Evolutionary conservation across 2,888 invertebrate genomes (phyloP), one percentile per base, ranked within the genome.

Genomic region (Tetropium fuscum): DNA sequence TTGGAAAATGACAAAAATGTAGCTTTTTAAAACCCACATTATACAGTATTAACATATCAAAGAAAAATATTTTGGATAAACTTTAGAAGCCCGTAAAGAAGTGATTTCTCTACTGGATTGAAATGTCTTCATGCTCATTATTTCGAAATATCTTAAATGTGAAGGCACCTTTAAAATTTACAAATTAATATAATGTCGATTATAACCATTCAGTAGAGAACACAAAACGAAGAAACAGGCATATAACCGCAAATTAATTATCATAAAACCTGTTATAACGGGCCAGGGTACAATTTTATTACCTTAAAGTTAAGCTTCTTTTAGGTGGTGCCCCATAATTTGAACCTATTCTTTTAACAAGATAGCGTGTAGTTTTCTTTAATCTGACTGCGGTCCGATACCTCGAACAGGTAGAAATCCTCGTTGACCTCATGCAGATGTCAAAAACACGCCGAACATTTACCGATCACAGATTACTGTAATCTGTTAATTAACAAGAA

Each of bases 271-370:
- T 66, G 66, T 66, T 66, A 66, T 64, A 66, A 66, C 60, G 44
- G 53, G 53, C 66, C 40, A 13, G 55, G 60, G 51, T 56, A 58
- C 66, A 51, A 56, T 66, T 66, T 66, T 66, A 66, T 66, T 61
- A 62, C 62, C 66, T 53, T 27, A 48, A 61, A 53, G 48, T 63
- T 64, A 64, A 66, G 66, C 66, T 66, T 64, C 66, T 66, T 64
- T 56, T 55, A 55, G 53, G 65, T 58, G 64, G 66, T 64, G 62
- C 66, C 66, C 64, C 60, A 60, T 64, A 68, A 68, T 66, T 66
- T 68, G 63, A 54, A 48, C 58, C 66, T 62, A 68, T 68, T 68
- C 66, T 66, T 68, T 68, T 68, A 68, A 68, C 65, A 64, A 68
- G 68, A 66, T 68, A 65, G 45, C 58, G 45, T 60, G 53, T 59